Evolutionary conservation across 1,140 invertebrate genomes (phyloP), one percentile per base, ranked within the genome.

Genomic region (Phymorhynchus buccinoides): DNA sequence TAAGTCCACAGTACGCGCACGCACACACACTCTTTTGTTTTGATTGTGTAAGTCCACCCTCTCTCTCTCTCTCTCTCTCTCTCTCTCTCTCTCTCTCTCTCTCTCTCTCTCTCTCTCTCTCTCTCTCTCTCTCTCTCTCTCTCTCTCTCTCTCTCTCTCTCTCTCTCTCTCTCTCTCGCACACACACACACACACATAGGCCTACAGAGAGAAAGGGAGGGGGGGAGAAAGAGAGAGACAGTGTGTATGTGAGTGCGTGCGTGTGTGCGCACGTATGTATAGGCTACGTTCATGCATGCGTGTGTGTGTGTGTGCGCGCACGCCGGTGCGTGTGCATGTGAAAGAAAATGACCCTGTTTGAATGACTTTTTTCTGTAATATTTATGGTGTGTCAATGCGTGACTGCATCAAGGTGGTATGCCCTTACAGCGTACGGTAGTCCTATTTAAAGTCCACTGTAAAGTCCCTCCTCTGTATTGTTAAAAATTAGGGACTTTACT

Each of bases 131-230:
- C 75, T 41, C 35, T 78, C 75, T 78, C 75, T 41, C 75, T 78
- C 75, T 78, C 75, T 41, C 75, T 41, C 75, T 78, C 75, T 78
- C 75, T 78, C 75, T 78, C 35, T 41, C n/a, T 78, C n/a, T 78
- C 22, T 78, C 18, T 41, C n/a, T 41, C 7, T 32, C 6, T 41
- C 7, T 14, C 7, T 66, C 7, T 6, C 1, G 18, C 7, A n/a
- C 30, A 22, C n/a, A n/a, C n/a, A n/a, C n/a, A n/a, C n/a, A n/a
- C n/a, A n/a, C n/a, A n/a, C n/a, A n/a, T n/a, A n/a, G n/a, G n/a
- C n/a, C n/a, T n/a, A n/a, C n/a, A n/a, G n/a, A n/a, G n/a, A n/a
- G n/a, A n/a, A n/a, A n/a, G n/a, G n/a, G n/a, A n/a, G n/a, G n/a
- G n/a, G n/a, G n/a, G n/a, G n/a, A n/a, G n/a, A n/a, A n/a, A n/a